These are phyloP conservation scores for Drosophila neocordata DNA, from an alignment of 1,140 invertebrate species.

Conservation along the genomic window DNA sequence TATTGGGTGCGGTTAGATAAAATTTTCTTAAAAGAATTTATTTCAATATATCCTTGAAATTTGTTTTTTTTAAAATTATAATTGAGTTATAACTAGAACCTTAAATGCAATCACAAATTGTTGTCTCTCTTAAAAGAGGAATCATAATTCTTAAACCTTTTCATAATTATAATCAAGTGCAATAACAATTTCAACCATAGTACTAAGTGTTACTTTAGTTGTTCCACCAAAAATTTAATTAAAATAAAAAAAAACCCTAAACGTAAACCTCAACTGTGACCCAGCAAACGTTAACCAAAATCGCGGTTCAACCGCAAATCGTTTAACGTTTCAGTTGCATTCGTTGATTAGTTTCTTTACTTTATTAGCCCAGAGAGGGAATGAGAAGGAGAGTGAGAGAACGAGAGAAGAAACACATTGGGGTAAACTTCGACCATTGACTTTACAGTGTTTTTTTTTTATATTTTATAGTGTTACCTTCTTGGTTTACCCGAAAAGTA, in stretches of 20 bases:
- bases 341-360: neutral
- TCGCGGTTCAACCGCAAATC: neutral
- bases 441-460: neutral
- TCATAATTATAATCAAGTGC: too few relatives aligned
- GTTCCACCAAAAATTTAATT: too few relatives aligned
- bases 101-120: too few relatives aligned
- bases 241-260: neutral
- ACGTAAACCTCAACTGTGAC: neutral
- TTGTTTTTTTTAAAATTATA: too few relatives aligned
- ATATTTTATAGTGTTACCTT: constrained; percentile 17
- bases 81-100: too few relatives aligned
- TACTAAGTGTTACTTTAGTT: too few relatives aligned
- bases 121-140: too few relatives aligned
- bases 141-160: too few relatives aligned
- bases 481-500: constrained; percentile 31
- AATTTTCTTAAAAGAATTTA: neutral
- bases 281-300: neutral
- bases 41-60: neutral
- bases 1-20: neutral
- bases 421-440: neutral
- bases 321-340: constrained; percentile 1
- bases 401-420: neutral
- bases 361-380: neutral
- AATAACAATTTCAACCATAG: too few relatives aligned
- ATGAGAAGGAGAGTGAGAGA: neutral